phyloP scores from a whole-genome alignment of 2,113 vertebrate species.

The Zingel zingel region DNA sequence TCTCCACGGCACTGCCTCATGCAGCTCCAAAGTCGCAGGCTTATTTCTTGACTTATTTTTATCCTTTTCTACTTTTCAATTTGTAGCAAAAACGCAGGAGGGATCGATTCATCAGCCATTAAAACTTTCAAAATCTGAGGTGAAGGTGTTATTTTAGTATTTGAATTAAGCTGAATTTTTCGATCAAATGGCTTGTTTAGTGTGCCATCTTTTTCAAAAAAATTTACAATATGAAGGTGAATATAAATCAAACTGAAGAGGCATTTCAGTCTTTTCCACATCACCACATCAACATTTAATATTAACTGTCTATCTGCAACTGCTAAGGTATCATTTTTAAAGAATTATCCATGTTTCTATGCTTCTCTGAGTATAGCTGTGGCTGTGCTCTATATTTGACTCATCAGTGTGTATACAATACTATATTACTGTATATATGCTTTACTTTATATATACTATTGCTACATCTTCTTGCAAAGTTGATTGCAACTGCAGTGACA shows the following conservation, averaged over 20 bases:
- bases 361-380: neutral
- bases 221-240: slow-evolving; percentile 23
- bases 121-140: slow-evolving; percentile 53
- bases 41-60: slow-evolving; percentile 37
- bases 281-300: neutral
- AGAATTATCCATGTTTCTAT: neutral
- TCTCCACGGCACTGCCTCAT: slow-evolving; percentile 39
- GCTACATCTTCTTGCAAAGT: slow-evolving; percentile 8
- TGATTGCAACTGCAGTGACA: slow-evolving; percentile 28
- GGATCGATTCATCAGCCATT: slow-evolving; percentile 42
- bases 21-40: slow-evolving; percentile 3
- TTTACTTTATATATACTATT: neutral
- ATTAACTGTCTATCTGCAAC: neutral
- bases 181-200: slow-evolving; percentile 32
- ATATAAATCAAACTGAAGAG: slow-evolving; percentile 28
- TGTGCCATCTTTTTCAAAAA: neutral
- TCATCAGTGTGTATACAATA: neutral
- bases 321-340: neutral
- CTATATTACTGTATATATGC: neutral
- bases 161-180: slow-evolving; percentile 40
- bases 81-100: slow-evolving; percentile 29
- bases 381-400: neutral
- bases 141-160: slow-evolving; percentile 21
- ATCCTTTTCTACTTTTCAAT: slow-evolving; percentile 16
- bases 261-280: slow-evolving; percentile 22